phyloP scores from a whole-genome alignment of 1,140 invertebrate genomes.

The Orchesella cincta region DNA sequence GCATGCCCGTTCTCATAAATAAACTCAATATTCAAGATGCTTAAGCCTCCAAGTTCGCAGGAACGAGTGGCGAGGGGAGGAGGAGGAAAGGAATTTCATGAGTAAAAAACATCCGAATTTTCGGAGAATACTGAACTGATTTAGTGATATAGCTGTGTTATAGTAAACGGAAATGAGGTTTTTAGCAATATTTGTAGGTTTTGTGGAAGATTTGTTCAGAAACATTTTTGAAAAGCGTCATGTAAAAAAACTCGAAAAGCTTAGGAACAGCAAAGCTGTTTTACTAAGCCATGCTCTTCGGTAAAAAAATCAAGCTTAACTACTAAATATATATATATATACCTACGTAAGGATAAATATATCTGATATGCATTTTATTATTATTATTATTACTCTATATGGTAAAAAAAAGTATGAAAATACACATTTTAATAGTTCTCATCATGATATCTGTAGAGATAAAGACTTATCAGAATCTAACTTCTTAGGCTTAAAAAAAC shows the following conservation, averaged over 20 bases:
- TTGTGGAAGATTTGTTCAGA: constrained; percentile 23
- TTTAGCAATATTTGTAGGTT: constrained; percentile 26
- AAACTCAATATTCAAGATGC: constrained; percentile 21
- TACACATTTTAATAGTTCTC: constrained; percentile 21
- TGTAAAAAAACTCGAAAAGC: not conserved
- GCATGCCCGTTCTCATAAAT: constrained; percentile 47
- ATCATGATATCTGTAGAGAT: constrained; percentile 27
- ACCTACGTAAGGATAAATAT: not conserved
- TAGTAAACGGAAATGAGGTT: constrained; percentile 21
- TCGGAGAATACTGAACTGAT: constrained; percentile 28
- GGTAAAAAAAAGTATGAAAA: not conserved
- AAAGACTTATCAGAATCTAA: constrained; percentile 28
- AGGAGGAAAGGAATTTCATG: not conserved
- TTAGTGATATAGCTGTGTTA: constrained; percentile 30
- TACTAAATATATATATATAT: not conserved
- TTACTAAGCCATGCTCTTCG: constrained; percentile 1
- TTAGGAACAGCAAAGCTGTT: not conserved
- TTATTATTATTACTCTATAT: not conserved
- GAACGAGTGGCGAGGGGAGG: too few relatives aligned
- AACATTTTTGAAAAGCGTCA: not conserved
- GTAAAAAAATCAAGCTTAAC: constrained; percentile 5
- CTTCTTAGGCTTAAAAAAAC: not conserved
- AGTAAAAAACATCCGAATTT: constrained; percentile 22
- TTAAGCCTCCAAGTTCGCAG: constrained; percentile 24
- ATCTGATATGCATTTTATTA: not conserved